Base-by-base conservation (phyloP, 1,140 invertebrate genomes). In the Sesamia nonagrioides region DNA sequence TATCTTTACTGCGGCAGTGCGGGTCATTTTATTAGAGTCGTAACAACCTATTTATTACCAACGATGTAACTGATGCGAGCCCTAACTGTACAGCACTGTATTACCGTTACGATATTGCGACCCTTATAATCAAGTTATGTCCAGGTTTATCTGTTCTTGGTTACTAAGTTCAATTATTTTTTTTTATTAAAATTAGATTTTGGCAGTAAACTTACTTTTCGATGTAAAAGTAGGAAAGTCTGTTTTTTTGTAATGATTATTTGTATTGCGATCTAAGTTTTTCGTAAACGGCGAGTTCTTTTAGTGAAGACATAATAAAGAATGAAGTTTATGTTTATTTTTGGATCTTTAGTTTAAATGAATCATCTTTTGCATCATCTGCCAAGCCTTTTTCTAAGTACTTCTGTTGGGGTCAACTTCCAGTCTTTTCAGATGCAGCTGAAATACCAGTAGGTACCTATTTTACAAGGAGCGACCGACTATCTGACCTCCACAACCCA, bases 21-120 rank as follows among this genome's bases (percentile, higher is more conserved):
- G 63, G 63, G 66, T 69, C 66, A 69, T 69, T 69, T 69, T 50
- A 69, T 69, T 69, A 33, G 66, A 42, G 7, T 50, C 66, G 27
- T 69, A 69, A 69, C 66, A 69, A 69, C 45, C 18, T 68, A 69
- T 69, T 69, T 69, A 69, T 50, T 48, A 17, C 42, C 42, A 6
- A 66, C 27, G 42, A 50, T 48, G 45, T 48, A n/a, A 69, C 42
- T 50, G 42, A 69, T 33, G 66, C 60, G 7, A 15, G 66, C 21
- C 13, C 17, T 5, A 66, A 40, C 35, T n/a, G 15, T 63, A 37
- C 15, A 42, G 4, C 18, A 63, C 61, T 66, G 61, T 42, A 42
- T 21, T 21, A 37, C 61, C 17, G n/a, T 42, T 45, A 42, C 18
- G 35, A 18, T 42, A 66, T 66, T 42, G 21, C 13, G 61, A 42